These are phyloP conservation scores for Camarhynchus parvulus DNA, from an alignment of 2,113 vertebrate species.

Conservation along the genomic window DNA sequence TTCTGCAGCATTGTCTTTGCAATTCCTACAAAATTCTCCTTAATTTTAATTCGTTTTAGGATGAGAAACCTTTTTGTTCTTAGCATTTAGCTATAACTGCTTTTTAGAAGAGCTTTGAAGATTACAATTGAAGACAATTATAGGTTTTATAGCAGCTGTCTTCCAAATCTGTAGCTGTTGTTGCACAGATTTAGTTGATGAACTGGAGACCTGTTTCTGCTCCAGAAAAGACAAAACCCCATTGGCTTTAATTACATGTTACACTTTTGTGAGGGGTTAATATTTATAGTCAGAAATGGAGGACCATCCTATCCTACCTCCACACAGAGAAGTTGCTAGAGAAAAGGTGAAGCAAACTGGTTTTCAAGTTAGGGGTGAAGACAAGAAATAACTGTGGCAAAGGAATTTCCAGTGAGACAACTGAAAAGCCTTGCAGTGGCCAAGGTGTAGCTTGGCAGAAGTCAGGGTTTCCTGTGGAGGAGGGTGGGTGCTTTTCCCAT, in stretches of 20 bases:
- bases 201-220: background rate
- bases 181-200: background rate
- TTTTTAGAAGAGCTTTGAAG: conserved; percentile 17
- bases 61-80: conserved; percentile 12
- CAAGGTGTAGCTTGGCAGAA: background rate
- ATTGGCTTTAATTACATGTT: background rate
- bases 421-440: background rate
- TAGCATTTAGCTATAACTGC: background rate
- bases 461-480: background rate
- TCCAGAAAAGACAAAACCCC: background rate
- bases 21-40: background rate
- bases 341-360: background rate
- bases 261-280: background rate
- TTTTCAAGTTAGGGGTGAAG: background rate
- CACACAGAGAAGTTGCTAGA: background rate
- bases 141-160: background rate
- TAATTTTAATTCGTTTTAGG: background rate
- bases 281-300: background rate
- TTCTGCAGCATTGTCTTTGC: background rate
- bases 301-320: background rate
- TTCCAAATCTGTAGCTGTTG: background rate
- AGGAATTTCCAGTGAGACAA: background rate
- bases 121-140: background rate
- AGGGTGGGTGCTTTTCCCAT: background rate
- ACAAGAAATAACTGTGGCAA: background rate